Conservation (phyloP, 2,888 invertebrate species). For the Ichneumoninae sp. region DNA sequence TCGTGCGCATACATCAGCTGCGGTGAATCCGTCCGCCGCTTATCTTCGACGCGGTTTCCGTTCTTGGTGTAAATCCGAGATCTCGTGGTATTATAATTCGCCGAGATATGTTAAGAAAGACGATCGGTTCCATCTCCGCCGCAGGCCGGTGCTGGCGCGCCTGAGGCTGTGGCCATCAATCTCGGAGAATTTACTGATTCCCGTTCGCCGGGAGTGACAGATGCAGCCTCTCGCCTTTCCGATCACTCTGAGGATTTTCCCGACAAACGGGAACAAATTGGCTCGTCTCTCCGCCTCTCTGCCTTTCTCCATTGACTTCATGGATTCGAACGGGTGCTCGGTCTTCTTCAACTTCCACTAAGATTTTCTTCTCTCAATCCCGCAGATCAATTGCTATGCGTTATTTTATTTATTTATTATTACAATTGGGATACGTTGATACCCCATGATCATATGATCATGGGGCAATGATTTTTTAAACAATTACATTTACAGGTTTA, state of each 20-base stretch:
- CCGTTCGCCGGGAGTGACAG: constrained; percentile 33
- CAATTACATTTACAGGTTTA: too few species aligned
- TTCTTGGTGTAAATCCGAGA: background rate
- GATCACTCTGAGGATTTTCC: constrained; percentile 51
- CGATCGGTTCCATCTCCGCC: background rate
- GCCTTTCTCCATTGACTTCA: background rate
- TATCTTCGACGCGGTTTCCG: constrained; percentile 5
- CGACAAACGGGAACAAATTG: constrained; percentile 56
- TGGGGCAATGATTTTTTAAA: too few species aligned
- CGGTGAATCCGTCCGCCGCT: background rate
- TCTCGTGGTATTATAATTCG: background rate
- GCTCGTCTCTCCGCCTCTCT: constrained; percentile 20
- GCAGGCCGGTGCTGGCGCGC: background rate
- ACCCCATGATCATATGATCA: too few species aligned
- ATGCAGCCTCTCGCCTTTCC: constrained; percentile 12
- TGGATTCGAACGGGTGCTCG: constrained; percentile 4
- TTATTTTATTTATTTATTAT: background rate
- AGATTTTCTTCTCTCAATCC: background rate
- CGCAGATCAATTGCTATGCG: background rate
- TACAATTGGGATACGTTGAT: too few species aligned
- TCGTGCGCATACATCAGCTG: background rate
- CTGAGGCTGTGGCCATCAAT: constrained; percentile 16
- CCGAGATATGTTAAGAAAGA: constrained; percentile 7
- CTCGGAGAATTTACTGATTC: constrained; percentile 43
- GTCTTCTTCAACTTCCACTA: background rate